Percentiles rank a stretch among this genome's conserved stretches.
Evolutionary conservation across 2,113 vertebrate species (phyloP).

Genomic region (Grus americana): DNA sequence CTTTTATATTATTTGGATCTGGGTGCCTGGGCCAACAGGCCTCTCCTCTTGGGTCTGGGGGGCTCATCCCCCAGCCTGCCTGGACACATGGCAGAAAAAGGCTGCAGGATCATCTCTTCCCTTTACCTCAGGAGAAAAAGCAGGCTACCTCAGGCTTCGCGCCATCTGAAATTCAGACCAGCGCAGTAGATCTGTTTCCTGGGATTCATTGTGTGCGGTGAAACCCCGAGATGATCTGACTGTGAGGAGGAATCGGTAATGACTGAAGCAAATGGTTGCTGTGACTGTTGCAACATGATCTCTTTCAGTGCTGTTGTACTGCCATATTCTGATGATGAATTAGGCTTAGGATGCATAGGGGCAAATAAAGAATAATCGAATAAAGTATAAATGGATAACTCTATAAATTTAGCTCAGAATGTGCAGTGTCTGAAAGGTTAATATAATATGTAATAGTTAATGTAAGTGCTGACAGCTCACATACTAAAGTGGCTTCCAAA

Average conservation of each 20-base stretch:
- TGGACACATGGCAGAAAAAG: background rate
- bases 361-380: background rate
- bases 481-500: background rate
- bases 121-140: background rate
- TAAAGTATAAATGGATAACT: background rate
- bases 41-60: background rate
- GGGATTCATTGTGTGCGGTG: fast-evolving
- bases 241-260: background rate
- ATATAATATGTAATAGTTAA: background rate
- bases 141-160: background rate
- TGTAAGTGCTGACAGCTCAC: background rate
- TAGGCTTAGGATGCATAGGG: background rate
- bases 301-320: background rate
- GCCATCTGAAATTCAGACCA: background rate
- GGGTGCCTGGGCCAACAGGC: background rate
- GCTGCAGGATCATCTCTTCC: background rate
- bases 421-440: background rate
- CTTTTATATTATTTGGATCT: background rate
- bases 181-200: background rate
- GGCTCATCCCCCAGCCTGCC: background rate
- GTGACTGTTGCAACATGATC: background rate
- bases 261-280: background rate
- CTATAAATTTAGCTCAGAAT: background rate
- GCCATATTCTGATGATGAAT: background rate
- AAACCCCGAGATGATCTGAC: background rate